These are phyloP conservation scores for Nansenia antarctica DNA, from an alignment of 2,113 vertebrate genomes.

Conservation along the genomic window DNA sequence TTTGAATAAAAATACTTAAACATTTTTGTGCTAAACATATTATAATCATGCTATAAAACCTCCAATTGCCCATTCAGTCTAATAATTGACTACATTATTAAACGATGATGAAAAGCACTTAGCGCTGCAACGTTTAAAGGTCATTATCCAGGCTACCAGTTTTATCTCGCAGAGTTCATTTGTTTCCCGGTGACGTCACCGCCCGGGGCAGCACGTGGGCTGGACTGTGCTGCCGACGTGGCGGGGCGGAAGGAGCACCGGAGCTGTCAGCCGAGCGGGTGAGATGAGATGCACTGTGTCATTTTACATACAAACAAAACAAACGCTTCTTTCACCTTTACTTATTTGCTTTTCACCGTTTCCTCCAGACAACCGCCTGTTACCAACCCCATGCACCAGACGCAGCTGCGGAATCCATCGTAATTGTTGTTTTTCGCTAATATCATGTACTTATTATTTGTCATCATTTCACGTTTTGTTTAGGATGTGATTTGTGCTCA, in stretches of 20 bases:
- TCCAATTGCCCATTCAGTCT: constrained; percentile 85
- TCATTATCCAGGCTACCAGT: too few species aligned
- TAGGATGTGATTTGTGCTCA: too few species aligned
- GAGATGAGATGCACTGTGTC: constrained; percentile 69
- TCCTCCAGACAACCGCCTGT: not conserved
- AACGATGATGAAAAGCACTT: too few species aligned
- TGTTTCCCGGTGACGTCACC: not conserved
- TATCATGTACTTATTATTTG: too few species aligned
- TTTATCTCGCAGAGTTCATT: too few species aligned
- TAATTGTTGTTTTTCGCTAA: not conserved
- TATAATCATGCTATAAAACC: constrained; percentile 84
- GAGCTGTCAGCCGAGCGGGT: constrained; percentile 60
- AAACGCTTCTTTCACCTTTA: not conserved
- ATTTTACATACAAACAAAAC: constrained; percentile 44
- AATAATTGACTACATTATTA: too few species aligned
- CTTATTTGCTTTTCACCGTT: not conserved
- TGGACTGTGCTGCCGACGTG: constrained; percentile 78
- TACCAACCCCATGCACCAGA: not conserved
- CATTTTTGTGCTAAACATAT: constrained; percentile 67
- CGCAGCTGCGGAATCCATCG: not conserved
- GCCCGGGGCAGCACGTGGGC: constrained; percentile 23
- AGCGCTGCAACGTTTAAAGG: too few species aligned
- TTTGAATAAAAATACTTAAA: constrained; percentile 83
- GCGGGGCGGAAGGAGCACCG: constrained; percentile 70
- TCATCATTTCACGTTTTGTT: too few species aligned